These are phyloP conservation scores for Falco novaeseelandiae DNA, from an alignment of 2,797 vertebrate genomes.

Conservation along the genomic window DNA sequence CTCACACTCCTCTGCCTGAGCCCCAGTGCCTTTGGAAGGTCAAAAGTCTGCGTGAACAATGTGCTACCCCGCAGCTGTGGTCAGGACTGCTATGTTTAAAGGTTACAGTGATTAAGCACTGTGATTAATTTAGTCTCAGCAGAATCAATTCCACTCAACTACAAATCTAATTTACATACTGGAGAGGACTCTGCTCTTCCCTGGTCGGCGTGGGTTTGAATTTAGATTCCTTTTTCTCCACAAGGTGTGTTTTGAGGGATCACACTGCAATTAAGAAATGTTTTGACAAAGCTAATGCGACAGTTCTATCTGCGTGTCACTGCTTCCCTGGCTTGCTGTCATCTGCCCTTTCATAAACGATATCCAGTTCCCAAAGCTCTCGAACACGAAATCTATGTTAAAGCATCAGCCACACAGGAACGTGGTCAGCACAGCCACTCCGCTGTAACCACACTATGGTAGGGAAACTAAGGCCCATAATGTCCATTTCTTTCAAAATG, in stretches of 20 bases:
- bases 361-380: neutral
- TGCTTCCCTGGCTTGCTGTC: conserved; percentile 33
- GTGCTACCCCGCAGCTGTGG: conserved; percentile 64
- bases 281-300: conserved; percentile 63
- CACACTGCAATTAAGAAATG: conserved; percentile 24
- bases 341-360: neutral
- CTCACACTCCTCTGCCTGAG: neutral
- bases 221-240: conserved; percentile 24
- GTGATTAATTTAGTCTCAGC: conserved; percentile 90
- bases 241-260: conserved; percentile 14
- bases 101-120: conserved; percentile 85
- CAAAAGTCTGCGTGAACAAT: conserved; percentile 15
- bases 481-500: neutral
- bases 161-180: conserved; percentile 79
- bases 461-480: neutral
- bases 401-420: neutral
- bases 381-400: neutral
- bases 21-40: conserved; percentile 16
- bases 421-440: rapidly evolving
- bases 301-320: conserved; percentile 22
- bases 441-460: rapidly evolving
- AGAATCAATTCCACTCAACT: conserved; percentile 91
- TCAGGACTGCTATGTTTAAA: conserved; percentile 74
- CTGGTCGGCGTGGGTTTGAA: conserved; percentile 32
- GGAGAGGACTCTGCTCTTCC: conserved; percentile 64